phyloP scores from a whole-genome alignment of 2,797 vertebrate genomes.

The Poliocrania exsul region DNA sequence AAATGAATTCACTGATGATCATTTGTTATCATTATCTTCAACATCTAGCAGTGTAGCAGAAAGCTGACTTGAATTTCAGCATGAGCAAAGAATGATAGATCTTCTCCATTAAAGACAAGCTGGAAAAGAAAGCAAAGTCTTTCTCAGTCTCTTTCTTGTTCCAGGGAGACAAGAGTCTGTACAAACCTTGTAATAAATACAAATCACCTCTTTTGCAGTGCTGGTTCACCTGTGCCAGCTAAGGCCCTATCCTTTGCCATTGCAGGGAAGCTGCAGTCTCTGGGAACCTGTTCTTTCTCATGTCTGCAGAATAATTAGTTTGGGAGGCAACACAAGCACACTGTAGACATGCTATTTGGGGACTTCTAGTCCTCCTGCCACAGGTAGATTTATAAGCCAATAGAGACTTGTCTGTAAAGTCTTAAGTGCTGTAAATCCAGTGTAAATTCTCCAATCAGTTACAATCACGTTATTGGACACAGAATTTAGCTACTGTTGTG shows the following conservation, averaged over 20 bases:
- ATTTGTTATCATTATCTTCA: conserved; percentile 2
- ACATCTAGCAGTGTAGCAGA: neutral
- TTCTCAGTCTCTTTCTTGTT: neutral
- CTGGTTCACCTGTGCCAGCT: neutral
- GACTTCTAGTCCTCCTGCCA: neutral
- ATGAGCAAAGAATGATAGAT: conserved; percentile 4
- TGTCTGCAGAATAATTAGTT: neutral
- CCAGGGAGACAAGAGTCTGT: neutral
- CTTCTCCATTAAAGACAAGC: conserved; percentile 1
- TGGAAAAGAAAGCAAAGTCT: neutral
- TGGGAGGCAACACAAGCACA: neutral
- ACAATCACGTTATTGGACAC: neutral
- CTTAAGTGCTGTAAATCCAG: neutral
- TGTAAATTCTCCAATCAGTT: neutral
- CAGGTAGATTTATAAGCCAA: neutral
- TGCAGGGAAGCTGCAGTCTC: neutral
- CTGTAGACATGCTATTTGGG: neutral
- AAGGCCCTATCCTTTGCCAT: neutral
- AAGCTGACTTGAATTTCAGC: neutral
- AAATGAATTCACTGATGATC: neutral
- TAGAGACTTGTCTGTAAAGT: neutral
- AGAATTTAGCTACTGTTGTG: neutral
- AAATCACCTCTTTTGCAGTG: neutral
- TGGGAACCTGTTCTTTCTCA: neutral
- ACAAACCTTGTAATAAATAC: conserved; percentile 26